Conservation (phyloP, 2,797 vertebrate genomes). For the Rhodeus uyekii region DNA sequence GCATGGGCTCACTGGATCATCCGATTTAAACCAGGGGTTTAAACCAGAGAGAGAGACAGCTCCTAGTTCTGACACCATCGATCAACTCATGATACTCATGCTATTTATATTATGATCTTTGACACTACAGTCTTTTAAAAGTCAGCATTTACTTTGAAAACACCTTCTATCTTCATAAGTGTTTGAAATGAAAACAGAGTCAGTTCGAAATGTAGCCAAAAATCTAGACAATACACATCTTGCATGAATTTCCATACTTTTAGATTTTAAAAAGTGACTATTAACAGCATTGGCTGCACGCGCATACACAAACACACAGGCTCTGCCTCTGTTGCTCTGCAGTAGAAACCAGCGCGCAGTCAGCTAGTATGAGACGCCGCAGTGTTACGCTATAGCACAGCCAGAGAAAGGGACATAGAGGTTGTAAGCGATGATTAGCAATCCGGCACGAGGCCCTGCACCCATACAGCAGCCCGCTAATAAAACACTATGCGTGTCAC, state of each 20-base stretch:
- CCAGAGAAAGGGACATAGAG: slow-evolving; percentile 38
- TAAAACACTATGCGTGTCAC: slow-evolving; percentile 60
- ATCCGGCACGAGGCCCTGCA: slow-evolving; percentile 65
- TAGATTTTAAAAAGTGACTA: not conserved
- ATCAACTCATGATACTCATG: not conserved
- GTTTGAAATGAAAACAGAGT: not conserved
- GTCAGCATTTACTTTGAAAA: slow-evolving; percentile 1
- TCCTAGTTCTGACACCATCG: not conserved
- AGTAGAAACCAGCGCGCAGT: slow-evolving; percentile 71
- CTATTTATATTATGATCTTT: not conserved
- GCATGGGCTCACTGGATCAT: slow-evolving; percentile 12
- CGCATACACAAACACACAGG: slow-evolving; percentile 38
- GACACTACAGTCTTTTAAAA: not conserved
- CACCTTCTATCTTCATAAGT: not conserved
- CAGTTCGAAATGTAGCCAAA: not conserved
- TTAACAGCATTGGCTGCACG: slow-evolving; percentile 4
- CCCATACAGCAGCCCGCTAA: slow-evolving; percentile 57
- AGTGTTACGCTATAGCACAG: slow-evolving; percentile 82
- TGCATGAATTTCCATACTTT: not conserved
- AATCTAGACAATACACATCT: not conserved
- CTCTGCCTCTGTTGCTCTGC: slow-evolving; percentile 47
- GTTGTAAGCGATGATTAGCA: slow-evolving; percentile 69
- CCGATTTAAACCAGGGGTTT: slow-evolving; percentile 17
- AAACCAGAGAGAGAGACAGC: slow-evolving; percentile 7
- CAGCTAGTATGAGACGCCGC: slow-evolving; percentile 77